Base-by-base conservation (phyloP, 2,888 invertebrate genomes). In the Tholera decimalis region DNA sequence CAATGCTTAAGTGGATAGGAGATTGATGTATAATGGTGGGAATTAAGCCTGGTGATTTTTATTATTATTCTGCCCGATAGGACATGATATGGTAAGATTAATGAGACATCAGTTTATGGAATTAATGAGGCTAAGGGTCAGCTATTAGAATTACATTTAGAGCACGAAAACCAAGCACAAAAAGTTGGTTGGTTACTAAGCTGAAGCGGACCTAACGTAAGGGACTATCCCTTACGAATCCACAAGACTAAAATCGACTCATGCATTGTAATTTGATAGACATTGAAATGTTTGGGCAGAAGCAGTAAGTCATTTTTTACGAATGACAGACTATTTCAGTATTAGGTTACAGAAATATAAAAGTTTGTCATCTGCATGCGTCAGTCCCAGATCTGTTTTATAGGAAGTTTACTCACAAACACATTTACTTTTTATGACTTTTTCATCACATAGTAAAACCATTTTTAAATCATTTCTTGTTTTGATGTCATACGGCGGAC, bases 11-110 rank as follows among this genome's bases (percentile, higher is more conserved):
- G 86, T 89, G 89, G 91, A 85, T 84, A 75, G 84, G 83, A 88
- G 92, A 93, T 92, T 92, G 93, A 93, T 92, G 90, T 89, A 93
- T 91, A 93, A 92, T 92, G 86, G 89, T 79, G 82, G 83, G 89
- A 88, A 92, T 90, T 89, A 89, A 88, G 86, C 83, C 81, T 49
- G 64, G 55, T 62, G 68, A 58, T 79, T 82, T 80, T 78, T 75
- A 75, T 78, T 67, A 55, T 85, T 83, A 85, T 87, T 83, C 76
- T 77, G 66, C 62, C 1, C 43, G 39, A 72, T 74, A 65, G 74
- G 68, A 67, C 66, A 61, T 64, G 72, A 60, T 77, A 57, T 58
- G 65, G 68, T 74, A 63, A 70, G 78, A 83, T 83, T 83, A 85
- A 82, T 73, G 71, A 78, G 80, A 71, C 59, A 63, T 74, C 67